Base-by-base conservation (phyloP, 2,888 invertebrate genomes). In the Mantis religiosa region DNA sequence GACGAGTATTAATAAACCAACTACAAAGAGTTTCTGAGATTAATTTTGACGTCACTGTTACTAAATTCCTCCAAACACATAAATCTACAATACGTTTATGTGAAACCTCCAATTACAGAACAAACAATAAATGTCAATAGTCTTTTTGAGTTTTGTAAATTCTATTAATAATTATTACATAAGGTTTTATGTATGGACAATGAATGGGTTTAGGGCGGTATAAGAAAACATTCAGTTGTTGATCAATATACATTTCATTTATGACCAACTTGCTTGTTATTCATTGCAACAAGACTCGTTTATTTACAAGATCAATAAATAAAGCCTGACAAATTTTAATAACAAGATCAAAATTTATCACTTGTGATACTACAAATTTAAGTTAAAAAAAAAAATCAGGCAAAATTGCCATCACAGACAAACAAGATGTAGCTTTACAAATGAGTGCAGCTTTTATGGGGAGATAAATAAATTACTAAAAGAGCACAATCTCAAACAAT, bases 241-340 rank as follows among this genome's bases (percentile, higher is more conserved):
- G 25, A 25, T 71, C 20, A 71, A 71, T 9, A 71, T 71, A 15
- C 54, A 71, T 71, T 20, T 71, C 54, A 91, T 91, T 93, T 86
- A 93, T 93, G 71, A 93, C 92, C 15, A 93, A 87, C 88, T 90
- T 90, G 54, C 87, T 82, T 89, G 82, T 89, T 71, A 89, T 88
- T 88, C 85, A 54, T 86, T 88, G 85, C 87, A 89, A 89, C 89
- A 89, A 88, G 89, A 85, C 28, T 81, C 34, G 15, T 83, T 87
- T 86, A 85, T 88, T 83, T 89, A 89, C 85, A 89, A 88, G 85
- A 83, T 88, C 30, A 89, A 86, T 88, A 89, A 89, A 89, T 89
- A 89, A 89, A 87, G 54, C 28, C 84, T 87, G 87, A 89, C 41
- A 83, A 28, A 71, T 87, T 87, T 82, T 82, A 88, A 83, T 82